These are phyloP conservation scores for Tursiops truncatus DNA, from an alignment of 2,113 vertebrate genomes.

Conservation along the genomic window DNA sequence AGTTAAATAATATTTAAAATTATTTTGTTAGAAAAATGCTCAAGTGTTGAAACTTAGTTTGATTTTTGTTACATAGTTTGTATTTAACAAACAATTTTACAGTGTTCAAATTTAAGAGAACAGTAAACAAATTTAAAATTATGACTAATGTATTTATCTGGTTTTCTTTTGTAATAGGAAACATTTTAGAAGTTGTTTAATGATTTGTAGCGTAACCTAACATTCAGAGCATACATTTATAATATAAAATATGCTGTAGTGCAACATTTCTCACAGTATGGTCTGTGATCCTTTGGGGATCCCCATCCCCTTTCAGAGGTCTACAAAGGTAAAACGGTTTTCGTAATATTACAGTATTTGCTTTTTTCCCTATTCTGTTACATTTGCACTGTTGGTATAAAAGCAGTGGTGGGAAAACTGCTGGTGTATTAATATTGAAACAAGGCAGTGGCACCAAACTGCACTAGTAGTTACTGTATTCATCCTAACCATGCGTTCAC, in stretches of 20 bases:
- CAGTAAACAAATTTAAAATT: background rate
- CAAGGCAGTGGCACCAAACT: background rate
- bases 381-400: background rate
- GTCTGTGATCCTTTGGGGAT: background rate
- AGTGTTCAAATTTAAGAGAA: conserved; percentile 27
- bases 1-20: background rate
- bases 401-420: background rate
- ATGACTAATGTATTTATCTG: background rate
- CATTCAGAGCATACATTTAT: background rate
- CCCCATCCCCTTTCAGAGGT: background rate
- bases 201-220: background rate
- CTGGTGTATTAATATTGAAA: background rate
- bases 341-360: background rate
- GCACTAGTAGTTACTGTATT: background rate
- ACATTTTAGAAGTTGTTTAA: conserved; percentile 5
- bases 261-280: background rate
- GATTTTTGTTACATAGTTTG: background rate
- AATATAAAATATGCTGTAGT: background rate
- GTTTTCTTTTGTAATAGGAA: conserved; percentile 25
- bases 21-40: conserved; percentile 1
- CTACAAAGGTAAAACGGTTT: background rate
- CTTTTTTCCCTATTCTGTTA: background rate
- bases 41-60: background rate
- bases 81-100: background rate
- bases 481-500: background rate